Base-by-base conservation (phyloP, 2,113 vertebrate genomes). In the Osmerus mordax region DNA sequence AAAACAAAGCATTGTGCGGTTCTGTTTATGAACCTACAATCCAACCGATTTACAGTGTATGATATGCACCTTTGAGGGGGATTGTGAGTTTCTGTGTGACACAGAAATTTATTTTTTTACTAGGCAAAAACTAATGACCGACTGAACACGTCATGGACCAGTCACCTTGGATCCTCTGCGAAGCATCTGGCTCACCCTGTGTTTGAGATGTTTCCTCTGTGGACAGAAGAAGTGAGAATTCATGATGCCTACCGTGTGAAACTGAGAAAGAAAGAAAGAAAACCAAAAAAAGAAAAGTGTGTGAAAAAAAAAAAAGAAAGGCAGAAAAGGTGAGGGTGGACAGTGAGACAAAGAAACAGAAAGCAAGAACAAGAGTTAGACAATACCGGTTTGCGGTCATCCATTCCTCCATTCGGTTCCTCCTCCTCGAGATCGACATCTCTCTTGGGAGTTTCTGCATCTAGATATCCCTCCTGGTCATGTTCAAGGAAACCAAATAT, bases 131-230 rank as follows among this genome's bases (percentile, higher is more conserved):
- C 32, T 36, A 6, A 36, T 36, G 32, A 36, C 5, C 32, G 32
- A 47, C 41, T 9, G 7, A 5, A 11, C 41, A 29, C 47, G 0
- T 78, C 74, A 0, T 4, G 3, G 12, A 65, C 2, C 0, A 59
- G 18, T 0, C 73, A 76, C 0, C 1, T 67, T 61, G 3, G 89
- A 90, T 0, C 81, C 67, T 67, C 84, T 66, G 41, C 87, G 69
- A 6, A 88, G 73, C 68, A 87, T 19, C 53, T 16, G 47, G 13
- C 11, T 73, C 32, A 84, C 80, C 80, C 76, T 88, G 28, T 41
- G 61, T 65, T 83, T 90, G 47, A 75, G 8, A n/a, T 1, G 28
- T 52, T 83, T 83, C 58, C 86, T 89, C 86, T 88, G 51, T 0
- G 4, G 14, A 73, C 25, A 53, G 4, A 73, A 56, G 0, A 14